phyloP scores from a whole-genome alignment of 2,888 invertebrate genomes.

The Harpagoxenus sublaevis region DNA sequence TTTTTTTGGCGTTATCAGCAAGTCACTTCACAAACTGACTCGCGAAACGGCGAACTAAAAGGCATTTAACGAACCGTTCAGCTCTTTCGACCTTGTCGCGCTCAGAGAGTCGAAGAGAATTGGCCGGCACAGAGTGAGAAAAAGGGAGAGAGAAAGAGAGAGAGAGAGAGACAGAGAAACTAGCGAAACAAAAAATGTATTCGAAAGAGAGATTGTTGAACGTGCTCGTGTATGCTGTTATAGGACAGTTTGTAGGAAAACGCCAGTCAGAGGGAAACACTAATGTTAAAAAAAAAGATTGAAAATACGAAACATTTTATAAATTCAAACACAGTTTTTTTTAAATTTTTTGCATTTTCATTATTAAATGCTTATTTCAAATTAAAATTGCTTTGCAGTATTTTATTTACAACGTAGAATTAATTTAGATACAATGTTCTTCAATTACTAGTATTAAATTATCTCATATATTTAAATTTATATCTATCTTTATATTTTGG shows the following conservation, averaged over 20 bases:
- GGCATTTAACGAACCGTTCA: constrained; percentile 74
- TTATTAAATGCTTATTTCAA: background rate
- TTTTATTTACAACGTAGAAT: background rate
- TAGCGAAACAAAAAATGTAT: constrained; percentile 41
- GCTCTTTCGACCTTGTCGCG: constrained; percentile 72
- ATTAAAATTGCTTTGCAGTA: background rate
- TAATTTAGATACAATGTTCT: background rate
- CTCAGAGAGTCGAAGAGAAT: constrained; percentile 59
- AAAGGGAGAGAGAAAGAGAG: constrained; percentile 2
- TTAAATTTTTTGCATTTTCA: background rate
- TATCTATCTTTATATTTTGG: background rate
- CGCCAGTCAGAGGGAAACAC: background rate
- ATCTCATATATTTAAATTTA: background rate
- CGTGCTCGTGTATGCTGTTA: constrained; percentile 45
- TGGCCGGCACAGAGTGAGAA: constrained; percentile 49
- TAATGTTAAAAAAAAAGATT: constrained; percentile 37
- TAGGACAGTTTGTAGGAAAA: constrained; percentile 22
- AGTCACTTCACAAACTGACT: constrained; percentile 66
- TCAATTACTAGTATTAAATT: background rate
- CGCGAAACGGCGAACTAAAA: constrained; percentile 63
- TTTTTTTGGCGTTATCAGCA: constrained; percentile 69
- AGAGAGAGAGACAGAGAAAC: constrained; percentile 29
- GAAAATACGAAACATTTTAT: background rate
- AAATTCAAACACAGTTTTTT: background rate
- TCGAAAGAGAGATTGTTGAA: constrained; percentile 64